Evolutionary conservation across 2,113 vertebrate genomes (phyloP).

Genomic region (Sturnira hondurensis): DNA sequence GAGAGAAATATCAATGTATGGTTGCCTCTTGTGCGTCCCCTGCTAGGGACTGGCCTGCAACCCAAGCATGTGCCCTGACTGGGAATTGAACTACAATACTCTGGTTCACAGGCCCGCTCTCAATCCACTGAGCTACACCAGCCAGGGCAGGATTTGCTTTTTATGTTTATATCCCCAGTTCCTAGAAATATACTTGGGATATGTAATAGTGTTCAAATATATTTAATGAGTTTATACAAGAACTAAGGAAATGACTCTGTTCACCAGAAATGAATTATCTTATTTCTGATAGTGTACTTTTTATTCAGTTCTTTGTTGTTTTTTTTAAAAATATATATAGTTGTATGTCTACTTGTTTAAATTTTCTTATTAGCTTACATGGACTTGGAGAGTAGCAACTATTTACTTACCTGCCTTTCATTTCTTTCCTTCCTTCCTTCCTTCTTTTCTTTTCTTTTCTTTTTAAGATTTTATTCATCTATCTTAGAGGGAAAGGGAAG

Average conservation of each 20-base stretch:
- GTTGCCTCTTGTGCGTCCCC: too few species aligned
- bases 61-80: too few species aligned
- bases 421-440: neutral
- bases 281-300: neutral
- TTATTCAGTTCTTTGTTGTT: neutral
- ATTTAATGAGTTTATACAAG: neutral
- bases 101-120: too few species aligned
- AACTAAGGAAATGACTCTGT: neutral
- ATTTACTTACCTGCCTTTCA: neutral
- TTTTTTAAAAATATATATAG: neutral
- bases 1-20: too few species aligned
- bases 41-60: too few species aligned
- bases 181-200: neutral
- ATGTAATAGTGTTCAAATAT: neutral
- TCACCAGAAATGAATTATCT: neutral
- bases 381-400: neutral
- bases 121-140: too few species aligned
- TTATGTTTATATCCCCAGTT: neutral
- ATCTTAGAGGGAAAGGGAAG: too few species aligned
- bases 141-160: too few species aligned
- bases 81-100: too few species aligned
- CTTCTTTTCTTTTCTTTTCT: too few species aligned
- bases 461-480: too few species aligned
- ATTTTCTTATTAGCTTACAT: neutral
- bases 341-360: neutral